Percentiles rank a stretch among this genome's conserved stretches.
Evolutionary conservation across 2,113 vertebrate species (phyloP).

Genomic region (Periophthalmus modestus): DNA sequence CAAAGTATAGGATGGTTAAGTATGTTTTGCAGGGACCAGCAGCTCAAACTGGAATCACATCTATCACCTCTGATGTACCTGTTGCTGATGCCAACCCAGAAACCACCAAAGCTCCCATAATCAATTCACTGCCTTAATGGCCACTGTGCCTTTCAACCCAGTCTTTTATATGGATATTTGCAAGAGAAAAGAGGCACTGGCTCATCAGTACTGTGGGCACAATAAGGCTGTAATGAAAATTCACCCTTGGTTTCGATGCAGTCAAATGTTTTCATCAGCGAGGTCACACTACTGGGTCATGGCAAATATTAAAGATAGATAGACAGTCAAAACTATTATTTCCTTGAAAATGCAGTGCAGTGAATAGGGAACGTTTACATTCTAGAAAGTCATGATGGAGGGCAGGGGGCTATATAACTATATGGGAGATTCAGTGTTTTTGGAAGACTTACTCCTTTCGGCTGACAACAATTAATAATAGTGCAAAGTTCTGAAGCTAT

Average conservation of each 20-base stretch:
- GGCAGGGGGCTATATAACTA: too few relatives aligned
- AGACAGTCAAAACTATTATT: neutral
- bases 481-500: too few relatives aligned
- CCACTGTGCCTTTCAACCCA: slow-evolving; percentile 54
- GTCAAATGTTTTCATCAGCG: neutral
- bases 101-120: slow-evolving; percentile 38
- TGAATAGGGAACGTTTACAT: neutral
- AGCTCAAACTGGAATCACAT: neutral
- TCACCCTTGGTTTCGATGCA: neutral
- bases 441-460: too few relatives aligned
- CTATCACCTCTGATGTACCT: slow-evolving; percentile 5
- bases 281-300: neutral
- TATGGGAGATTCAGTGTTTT: too few relatives aligned
- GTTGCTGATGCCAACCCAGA: slow-evolving; percentile 28
- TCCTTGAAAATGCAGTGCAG: neutral
- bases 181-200: slow-evolving; percentile 50
- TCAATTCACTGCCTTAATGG: slow-evolving; percentile 48
- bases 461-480: too few relatives aligned
- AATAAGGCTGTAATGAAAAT: slow-evolving; percentile 13
- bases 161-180: slow-evolving; percentile 46
- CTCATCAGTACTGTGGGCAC: slow-evolving; percentile 16
- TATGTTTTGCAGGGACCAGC: neutral
- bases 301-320: neutral
- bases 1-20: neutral
- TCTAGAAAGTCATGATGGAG: too few relatives aligned